A percentile compares a stretch with the other conserved stretches of the same genome.
These are phyloP conservation scores for Temnothorax longispinosus DNA, from an alignment of 1,140 invertebrate species.

Conservation along the genomic window DNA sequence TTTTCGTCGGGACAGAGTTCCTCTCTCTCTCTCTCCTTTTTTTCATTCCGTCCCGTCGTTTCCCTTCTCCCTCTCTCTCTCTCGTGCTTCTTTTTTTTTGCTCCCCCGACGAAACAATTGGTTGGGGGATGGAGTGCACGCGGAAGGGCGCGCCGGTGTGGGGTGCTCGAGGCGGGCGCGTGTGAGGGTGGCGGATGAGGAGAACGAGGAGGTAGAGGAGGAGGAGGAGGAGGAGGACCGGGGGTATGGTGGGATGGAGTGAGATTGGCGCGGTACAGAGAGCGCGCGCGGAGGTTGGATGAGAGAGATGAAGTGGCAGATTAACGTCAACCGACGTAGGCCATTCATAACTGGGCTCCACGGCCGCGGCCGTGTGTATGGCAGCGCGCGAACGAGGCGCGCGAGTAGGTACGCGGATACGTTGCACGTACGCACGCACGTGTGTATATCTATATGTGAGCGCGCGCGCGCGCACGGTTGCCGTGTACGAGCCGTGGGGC, in stretches of 20 bases:
- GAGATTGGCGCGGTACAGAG: constrained; percentile 69
- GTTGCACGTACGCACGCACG: neutral
- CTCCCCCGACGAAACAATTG: constrained; percentile 68
- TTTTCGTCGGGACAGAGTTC: constrained; percentile 65
- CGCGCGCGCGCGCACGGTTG: neutral
- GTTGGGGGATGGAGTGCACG: constrained; percentile 38
- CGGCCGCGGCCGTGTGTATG: constrained; percentile 42
- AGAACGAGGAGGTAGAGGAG: neutral
- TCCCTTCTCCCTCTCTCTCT: constrained; percentile 31
- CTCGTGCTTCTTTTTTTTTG: constrained; percentile 58
- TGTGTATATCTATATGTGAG: neutral
- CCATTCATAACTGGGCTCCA: constrained; percentile 75
- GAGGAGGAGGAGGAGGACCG: constrained; percentile 33
- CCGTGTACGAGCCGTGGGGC: constrained; percentile 22
- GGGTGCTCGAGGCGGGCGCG: constrained; percentile 28
- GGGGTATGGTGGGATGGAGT: constrained; percentile 54
- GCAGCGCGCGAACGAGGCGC: constrained; percentile 30
- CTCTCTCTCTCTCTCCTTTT: neutral
- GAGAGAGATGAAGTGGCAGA: constrained; percentile 77
- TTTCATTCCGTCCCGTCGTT: constrained; percentile 1
- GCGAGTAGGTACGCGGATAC: neutral
- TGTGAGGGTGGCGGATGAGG: constrained; percentile 11
- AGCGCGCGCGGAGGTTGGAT: constrained; percentile 65
- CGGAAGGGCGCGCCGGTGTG: constrained; percentile 29
- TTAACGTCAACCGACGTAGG: constrained; percentile 77